Conservation (phyloP, 2,888 invertebrate genomes). For the Cyclophora albipunctata region DNA sequence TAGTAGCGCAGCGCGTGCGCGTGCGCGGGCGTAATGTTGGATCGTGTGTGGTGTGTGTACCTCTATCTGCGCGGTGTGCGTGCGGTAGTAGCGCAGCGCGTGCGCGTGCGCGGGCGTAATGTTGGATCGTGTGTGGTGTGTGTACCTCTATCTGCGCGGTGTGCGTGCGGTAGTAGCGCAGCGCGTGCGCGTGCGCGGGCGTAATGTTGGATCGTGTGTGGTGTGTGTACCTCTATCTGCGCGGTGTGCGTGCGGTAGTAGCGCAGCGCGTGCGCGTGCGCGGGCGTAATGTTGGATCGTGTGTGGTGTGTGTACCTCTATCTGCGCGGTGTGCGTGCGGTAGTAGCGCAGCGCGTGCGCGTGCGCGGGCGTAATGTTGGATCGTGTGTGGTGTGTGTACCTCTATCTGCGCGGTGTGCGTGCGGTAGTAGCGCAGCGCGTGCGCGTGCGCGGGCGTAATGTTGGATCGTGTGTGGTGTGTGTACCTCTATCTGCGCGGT, state of each 20-base stretch:
- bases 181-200: too few species aligned
- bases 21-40: too few species aligned
- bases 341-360: slow-evolving; percentile 95
- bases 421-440: background rate
- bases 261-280: too few species aligned
- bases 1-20: too few species aligned
- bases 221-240: background rate
- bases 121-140: too few species aligned
- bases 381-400: background rate
- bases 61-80: slow-evolving; percentile 99
- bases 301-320: slow-evolving; percentile 82
- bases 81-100: slow-evolving; percentile 95
- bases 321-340: slow-evolving; percentile 97
- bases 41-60: slow-evolving; percentile 52
- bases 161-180: background rate
- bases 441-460: too few species aligned
- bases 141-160: background rate
- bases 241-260: too few species aligned
- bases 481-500: too few species aligned
- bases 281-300: background rate
- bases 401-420: background rate
- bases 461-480: background rate
- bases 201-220: background rate
- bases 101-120: slow-evolving; percentile 79
- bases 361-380: slow-evolving; percentile 67